Base-by-base conservation (phyloP, 2,888 invertebrate genomes). In the Orthonevra nobilis region DNA sequence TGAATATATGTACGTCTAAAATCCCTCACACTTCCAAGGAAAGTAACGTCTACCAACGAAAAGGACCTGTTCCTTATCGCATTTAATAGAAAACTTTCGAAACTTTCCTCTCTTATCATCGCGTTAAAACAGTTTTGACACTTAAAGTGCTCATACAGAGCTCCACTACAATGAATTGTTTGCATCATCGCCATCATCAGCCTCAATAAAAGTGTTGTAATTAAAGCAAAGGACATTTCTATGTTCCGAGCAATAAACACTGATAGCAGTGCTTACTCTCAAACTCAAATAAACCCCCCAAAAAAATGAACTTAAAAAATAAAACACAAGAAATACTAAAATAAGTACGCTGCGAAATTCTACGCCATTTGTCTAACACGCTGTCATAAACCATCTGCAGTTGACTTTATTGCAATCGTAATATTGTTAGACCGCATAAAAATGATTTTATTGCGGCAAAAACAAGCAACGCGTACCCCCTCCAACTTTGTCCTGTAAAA, bases 351-450 rank as follows among this genome's bases (percentile, higher is more conserved):
- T 40, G 10, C 54, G 38, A 66, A 32, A 54, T 40, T 26, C 38
- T 6, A 54, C 23, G 2, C 46, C 44, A 72, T 66, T 72, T 66
- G 66, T 75, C 52, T 68, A 79, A 66, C 66, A 42, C 63, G 54
- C 40, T 50, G 61, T 61, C 73, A 66, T 79, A 79, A 79, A 79
- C 72, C 73, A 73, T 79, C 79, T 79, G 79, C 73, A 79, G 66
- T 61, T 60, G 79, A 61, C 66, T 79, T 79, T 79, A 79, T 79
- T 79, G 46, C 72, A 73, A 66, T 73, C 79, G 72, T 79, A 60
- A 79, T 79, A 61, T 72, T 66, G 72, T 79, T 66, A 72, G 54
- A 79, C 72, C 54, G 48, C 79, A 79, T 79, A 79, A 79, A 79
- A 70, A 73, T 20, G 36, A 68, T 66, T 73, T 66, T 66, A 66